These are phyloP conservation scores for Hirundichthys speculiger DNA, from an alignment of 2,113 vertebrate species.

Conservation along the genomic window DNA sequence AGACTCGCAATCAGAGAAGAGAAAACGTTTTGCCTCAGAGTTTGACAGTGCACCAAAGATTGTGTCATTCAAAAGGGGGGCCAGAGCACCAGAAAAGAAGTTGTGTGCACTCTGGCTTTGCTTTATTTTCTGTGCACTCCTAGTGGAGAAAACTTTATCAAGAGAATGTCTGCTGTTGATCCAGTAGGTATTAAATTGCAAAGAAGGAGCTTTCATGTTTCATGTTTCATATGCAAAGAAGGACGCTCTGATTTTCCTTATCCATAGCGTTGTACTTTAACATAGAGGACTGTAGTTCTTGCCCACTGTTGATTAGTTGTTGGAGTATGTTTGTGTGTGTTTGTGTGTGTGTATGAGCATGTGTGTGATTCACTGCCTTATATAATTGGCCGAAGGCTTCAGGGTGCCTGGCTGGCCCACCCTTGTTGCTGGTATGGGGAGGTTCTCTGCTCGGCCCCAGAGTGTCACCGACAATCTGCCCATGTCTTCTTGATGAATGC, in stretches of 20 bases:
- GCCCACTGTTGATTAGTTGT: too few species aligned
- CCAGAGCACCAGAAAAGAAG: constrained; percentile 45
- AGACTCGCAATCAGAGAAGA: constrained; percentile 33
- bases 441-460: constrained; percentile 68
- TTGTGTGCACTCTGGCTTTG: constrained; percentile 61
- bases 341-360: constrained; percentile 22
- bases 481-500: constrained; percentile 71
- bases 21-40: constrained; percentile 23
- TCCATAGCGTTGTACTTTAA: too few species aligned
- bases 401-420: constrained; percentile 69
- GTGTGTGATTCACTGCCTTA: constrained; percentile 63
- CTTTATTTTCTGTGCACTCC: constrained; percentile 15
- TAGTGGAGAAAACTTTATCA: constrained; percentile 3
- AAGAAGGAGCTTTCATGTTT: constrained; percentile 19
- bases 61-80: constrained; percentile 58
- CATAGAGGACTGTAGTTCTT: too few species aligned
- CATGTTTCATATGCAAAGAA: constrained; percentile 26
- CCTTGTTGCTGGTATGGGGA: constrained; percentile 63
- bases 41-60: constrained; percentile 29
- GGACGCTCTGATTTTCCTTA: too few species aligned
- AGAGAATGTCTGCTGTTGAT: not conserved
- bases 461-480: constrained; percentile 77
- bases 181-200: constrained; percentile 10
- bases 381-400: constrained; percentile 71
- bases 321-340: constrained; percentile 25